Evolutionary conservation across 2,888 invertebrate genomes (phyloP), one percentile per base, ranked within the genome.

Genomic region (Linyphia triangularis): DNA sequence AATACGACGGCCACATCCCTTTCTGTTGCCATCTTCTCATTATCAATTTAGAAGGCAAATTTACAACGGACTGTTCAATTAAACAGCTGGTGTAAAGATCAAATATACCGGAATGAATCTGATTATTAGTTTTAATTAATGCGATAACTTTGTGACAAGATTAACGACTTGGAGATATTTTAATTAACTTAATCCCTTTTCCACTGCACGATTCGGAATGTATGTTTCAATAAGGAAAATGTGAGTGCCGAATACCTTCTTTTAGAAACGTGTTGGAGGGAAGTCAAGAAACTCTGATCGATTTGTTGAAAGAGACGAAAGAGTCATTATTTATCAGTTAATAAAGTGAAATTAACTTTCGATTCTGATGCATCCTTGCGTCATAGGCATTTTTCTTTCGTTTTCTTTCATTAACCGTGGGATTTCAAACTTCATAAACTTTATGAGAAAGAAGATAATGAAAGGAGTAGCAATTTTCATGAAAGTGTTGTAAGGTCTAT

Each of bases 71-170:
- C 59, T 24, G 65, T 85, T 77, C 75, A 77, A 77, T 77, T 85
- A 77, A 85, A 85, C 75, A 85, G 75, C 43, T 67, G 67, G 75
- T 75, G 75, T 37, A 69, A 85, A 75, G 59, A 77, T 77, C 84
- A 75, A 85, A 77, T 85, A 67, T 65, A 30, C 40, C 59, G 75
- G 77, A 85, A 85, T 85, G 67, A 67, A 85, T 67, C 67, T 67
- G 75, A 85, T 85, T 85, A 85, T 85, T 85, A 77, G 84, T 77
- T 85, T 67, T 85, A 85, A 85, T 85, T 85, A 85, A 85, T 75
- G 84, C 77, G 75, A 85, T 85, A 85, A 85, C 84, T 85, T 85
- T 85, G 65, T 85, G 84, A 85, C 84, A 85, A 85, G 84, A 85
- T 85, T 85, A 85, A 85, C 75, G 84, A 59, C 57, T 51, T 30